phyloP scores from a whole-genome alignment of 2,113 vertebrate genomes.

The Serranochromis macrocephalus region DNA sequence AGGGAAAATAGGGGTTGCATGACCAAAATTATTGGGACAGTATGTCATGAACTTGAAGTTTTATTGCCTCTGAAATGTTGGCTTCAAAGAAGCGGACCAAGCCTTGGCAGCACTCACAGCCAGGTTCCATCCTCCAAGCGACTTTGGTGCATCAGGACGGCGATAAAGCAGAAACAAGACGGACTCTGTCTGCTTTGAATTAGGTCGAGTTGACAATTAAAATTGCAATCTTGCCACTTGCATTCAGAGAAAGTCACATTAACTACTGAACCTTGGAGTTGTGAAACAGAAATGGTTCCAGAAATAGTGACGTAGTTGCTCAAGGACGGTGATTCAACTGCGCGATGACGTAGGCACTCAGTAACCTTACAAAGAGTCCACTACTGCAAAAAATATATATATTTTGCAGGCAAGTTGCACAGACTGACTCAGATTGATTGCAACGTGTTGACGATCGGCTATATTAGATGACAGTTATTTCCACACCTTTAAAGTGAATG shows the following conservation, averaged over 20 bases:
- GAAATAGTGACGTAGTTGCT: not conserved
- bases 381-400: not conserved
- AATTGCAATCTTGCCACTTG: not conserved
- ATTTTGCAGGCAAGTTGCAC: not conserved
- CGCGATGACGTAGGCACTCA: not conserved
- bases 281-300: not conserved
- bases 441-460: not conserved
- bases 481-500: not conserved
- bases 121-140: not conserved
- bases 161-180: not conserved
- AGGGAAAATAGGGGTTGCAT: not conserved
- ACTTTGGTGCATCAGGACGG: not conserved
- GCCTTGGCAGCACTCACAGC: not conserved
- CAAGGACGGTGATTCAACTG: not conserved
- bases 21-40: not conserved
- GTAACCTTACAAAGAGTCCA: not conserved
- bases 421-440: not conserved
- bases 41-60: not conserved
- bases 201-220: not conserved
- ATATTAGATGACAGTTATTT: not conserved
- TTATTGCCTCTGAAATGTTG: not conserved
- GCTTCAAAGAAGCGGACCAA: not conserved
- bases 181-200: not conserved
- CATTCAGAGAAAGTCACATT: not conserved
- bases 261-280: not conserved